Evolutionary conservation across 2,888 invertebrate species (phyloP).

Genomic region (Sinelater perroti): DNA sequence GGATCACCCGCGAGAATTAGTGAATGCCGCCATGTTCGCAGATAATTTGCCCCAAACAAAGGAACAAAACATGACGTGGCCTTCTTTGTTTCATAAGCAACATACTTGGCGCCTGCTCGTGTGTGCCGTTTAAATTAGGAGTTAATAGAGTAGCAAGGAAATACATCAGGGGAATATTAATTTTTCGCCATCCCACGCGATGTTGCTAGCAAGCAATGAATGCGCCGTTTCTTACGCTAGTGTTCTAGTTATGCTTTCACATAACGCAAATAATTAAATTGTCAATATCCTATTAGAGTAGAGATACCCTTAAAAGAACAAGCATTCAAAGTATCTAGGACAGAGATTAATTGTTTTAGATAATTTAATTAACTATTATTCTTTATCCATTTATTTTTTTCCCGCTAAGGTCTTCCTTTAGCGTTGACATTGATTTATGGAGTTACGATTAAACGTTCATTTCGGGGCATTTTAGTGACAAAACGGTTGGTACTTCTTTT

Average conservation of each 20-base stretch:
- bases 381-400: slow-evolving; percentile 37
- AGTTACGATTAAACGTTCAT: slow-evolving; percentile 33
- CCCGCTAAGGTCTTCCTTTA: slow-evolving; percentile 21
- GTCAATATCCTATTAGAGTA: slow-evolving; percentile 19
- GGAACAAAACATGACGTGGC: slow-evolving; percentile 42
- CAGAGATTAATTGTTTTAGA: slow-evolving; percentile 35
- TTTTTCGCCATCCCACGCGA: too few species aligned
- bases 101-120: slow-evolving; percentile 22
- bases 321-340: slow-evolving; percentile 20
- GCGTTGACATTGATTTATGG: slow-evolving; percentile 37
- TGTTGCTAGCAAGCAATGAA: neutral
- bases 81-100: slow-evolving; percentile 30
- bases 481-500: slow-evolving; percentile 31
- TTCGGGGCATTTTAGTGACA: slow-evolving; percentile 28
- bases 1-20: slow-evolving; percentile 50
- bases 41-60: slow-evolving; percentile 51
- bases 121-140: slow-evolving; percentile 21
- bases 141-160: slow-evolving; percentile 25
- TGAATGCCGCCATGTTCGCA: slow-evolving; percentile 47
- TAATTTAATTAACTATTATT: slow-evolving; percentile 40
- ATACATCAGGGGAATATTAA: slow-evolving; percentile 17
- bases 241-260: neutral
- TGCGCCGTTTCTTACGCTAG: neutral
- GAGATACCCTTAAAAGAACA: slow-evolving; percentile 17
- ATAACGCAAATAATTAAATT: neutral